Percentiles rank a stretch among this genome's conserved stretches.
phyloP scores from a whole-genome alignment of 2,797 vertebrate species.

The Enteromius treurensis region DNA sequence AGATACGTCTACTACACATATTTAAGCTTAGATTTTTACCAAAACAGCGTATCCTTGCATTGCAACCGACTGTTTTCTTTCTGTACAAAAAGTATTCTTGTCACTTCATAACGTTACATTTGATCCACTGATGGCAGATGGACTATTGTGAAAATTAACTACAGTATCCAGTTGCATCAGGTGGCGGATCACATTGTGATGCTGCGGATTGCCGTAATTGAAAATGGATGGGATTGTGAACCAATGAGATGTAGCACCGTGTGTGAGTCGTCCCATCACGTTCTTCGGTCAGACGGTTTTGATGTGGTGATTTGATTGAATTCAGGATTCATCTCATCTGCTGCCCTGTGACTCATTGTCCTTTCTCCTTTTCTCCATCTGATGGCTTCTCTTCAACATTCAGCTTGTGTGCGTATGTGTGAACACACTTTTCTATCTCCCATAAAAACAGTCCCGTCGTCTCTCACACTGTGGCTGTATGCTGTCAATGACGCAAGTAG shows the following conservation, averaged over 20 bases:
- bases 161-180: not conserved
- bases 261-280: not conserved
- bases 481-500: slow-evolving; percentile 24
- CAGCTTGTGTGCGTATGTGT: not conserved
- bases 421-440: slow-evolving; percentile 1
- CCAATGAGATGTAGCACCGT: not conserved
- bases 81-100: no score
- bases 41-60: no score
- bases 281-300: not conserved
- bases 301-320: not conserved
- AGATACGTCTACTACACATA: no score
- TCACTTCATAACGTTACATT: no score
- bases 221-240: not conserved
- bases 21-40: no score
- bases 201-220: not conserved
- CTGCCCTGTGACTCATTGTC: slow-evolving; percentile 24
- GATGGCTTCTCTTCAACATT: slow-evolving; percentile 9
- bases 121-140: no score
- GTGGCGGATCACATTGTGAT: not conserved
- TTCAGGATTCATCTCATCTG: slow-evolving; percentile 28
- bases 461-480: slow-evolving; percentile 1
- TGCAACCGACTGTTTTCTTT: no score
- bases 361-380: slow-evolving; percentile 8
- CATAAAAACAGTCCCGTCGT: slow-evolving; percentile 9
- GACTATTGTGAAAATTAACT: no score